Conservation (phyloP, 2,888 invertebrate species). For the Meteorus cinctellus region DNA sequence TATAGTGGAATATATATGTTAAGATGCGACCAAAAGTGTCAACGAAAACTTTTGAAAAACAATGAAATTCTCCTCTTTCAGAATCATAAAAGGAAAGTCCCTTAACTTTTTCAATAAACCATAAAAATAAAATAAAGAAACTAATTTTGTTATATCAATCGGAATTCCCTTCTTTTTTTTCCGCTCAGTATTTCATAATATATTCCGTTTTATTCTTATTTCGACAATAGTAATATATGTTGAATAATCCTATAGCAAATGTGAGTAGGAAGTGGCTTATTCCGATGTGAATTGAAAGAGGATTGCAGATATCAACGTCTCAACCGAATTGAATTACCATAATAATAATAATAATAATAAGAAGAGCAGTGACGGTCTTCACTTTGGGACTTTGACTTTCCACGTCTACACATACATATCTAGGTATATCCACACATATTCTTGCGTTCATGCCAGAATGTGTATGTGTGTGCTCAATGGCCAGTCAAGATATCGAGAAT, state of each 20-base stretch:
- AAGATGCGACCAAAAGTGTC: too few species aligned
- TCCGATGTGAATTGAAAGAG: constrained; percentile 66
- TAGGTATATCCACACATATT: neutral
- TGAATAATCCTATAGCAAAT: neutral
- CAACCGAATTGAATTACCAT: constrained; percentile 64
- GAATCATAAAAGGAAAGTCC: too few species aligned
- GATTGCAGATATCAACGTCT: constrained; percentile 64
- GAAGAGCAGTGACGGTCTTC: neutral
- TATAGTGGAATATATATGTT: too few species aligned
- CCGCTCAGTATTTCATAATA: neutral
- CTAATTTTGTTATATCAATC: neutral
- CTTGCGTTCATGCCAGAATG: neutral
- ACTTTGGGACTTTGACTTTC: neutral
- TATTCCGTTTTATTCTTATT: constrained; percentile 33
- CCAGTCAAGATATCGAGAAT: neutral
- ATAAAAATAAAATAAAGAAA: too few species aligned
- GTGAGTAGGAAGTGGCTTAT: constrained; percentile 56
- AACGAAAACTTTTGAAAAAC: too few species aligned
- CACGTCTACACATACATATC: neutral
- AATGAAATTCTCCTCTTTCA: too few species aligned
- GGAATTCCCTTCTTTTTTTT: neutral
- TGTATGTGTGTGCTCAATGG: neutral
- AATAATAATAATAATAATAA: too few species aligned
- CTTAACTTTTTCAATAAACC: too few species aligned
- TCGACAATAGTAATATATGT: constrained; percentile 9